Conservation (phyloP, 2,113 vertebrate genomes). For the Camarhynchus parvulus region DNA sequence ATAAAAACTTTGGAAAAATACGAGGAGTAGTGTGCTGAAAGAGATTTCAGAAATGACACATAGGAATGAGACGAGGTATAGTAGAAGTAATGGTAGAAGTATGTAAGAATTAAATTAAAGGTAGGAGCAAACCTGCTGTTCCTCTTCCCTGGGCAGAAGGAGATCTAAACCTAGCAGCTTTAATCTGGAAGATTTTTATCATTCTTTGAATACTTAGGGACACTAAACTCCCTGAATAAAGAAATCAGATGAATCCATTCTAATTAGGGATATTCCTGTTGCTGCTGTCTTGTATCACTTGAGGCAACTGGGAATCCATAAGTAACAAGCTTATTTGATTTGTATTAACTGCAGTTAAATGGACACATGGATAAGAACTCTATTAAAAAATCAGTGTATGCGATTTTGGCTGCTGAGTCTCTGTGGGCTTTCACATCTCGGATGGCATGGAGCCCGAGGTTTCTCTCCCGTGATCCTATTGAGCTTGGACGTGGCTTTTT, state of each 20-base stretch:
- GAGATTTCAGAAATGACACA: background rate
- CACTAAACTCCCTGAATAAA: background rate
- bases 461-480: slow-evolving; percentile 59
- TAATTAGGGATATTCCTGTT: slow-evolving; percentile 50
- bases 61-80: background rate
- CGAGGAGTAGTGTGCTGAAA: background rate
- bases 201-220: background rate
- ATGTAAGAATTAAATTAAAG: background rate
- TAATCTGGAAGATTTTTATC: background rate
- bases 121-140: background rate
- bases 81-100: background rate
- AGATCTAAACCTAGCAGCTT: background rate
- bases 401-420: slow-evolving; percentile 57
- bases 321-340: slow-evolving; percentile 54
- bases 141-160: background rate
- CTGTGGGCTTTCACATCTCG: slow-evolving; percentile 65
- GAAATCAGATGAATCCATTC: background rate
- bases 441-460: slow-evolving; percentile 66
- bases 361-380: slow-evolving; percentile 67
- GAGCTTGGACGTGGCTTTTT: slow-evolving; percentile 70
- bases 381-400: slow-evolving; percentile 64
- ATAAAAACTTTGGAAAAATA: background rate
- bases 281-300: slow-evolving; percentile 41
- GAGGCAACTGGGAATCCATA: slow-evolving; percentile 43
- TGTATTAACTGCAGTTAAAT: slow-evolving; percentile 47